These are phyloP conservation scores for Labeo rohita DNA, from an alignment of 2,113 vertebrate species.

Conservation along the genomic window DNA sequence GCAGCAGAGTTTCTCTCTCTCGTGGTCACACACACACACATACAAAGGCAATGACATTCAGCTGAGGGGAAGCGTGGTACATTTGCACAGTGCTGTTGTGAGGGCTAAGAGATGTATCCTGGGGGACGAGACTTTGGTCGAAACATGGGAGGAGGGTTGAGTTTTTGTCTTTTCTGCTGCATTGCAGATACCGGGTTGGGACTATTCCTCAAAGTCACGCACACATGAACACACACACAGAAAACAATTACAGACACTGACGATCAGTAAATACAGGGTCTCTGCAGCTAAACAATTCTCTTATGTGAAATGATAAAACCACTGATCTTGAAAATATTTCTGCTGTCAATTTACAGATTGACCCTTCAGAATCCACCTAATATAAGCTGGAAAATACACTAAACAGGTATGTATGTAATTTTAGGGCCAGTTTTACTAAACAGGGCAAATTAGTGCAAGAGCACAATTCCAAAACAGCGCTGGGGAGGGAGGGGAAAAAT, in stretches of 20 bases:
- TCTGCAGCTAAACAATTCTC: background rate
- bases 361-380: background rate
- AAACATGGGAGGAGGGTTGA: constrained; percentile 60
- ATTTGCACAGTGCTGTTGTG: constrained; percentile 38
- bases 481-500: too few species aligned
- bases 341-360: constrained; percentile 10
- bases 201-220: constrained; percentile 71
- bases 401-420: background rate
- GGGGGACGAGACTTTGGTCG: constrained; percentile 66
- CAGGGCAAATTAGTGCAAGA: too few species aligned
- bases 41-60: constrained; percentile 19
- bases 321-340: background rate
- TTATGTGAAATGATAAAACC: background rate
- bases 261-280: constrained; percentile 25
- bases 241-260: constrained; percentile 18
- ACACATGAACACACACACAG: constrained; percentile 49
- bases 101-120: constrained; percentile 21
- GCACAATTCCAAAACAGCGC: too few species aligned
- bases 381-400: background rate
- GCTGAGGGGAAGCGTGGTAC: constrained; percentile 19
- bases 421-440: too few species aligned
- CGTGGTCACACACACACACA: constrained; percentile 17
- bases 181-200: constrained; percentile 80
- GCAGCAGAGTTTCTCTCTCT: constrained; percentile 24
- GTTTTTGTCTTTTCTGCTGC: constrained; percentile 74